Evolutionary conservation across 35 echinoderm and acorn worm genomes (phyloP), one percentile per base, ranked within the genome.

Genomic region (Holothuria glaberrima): DNA sequence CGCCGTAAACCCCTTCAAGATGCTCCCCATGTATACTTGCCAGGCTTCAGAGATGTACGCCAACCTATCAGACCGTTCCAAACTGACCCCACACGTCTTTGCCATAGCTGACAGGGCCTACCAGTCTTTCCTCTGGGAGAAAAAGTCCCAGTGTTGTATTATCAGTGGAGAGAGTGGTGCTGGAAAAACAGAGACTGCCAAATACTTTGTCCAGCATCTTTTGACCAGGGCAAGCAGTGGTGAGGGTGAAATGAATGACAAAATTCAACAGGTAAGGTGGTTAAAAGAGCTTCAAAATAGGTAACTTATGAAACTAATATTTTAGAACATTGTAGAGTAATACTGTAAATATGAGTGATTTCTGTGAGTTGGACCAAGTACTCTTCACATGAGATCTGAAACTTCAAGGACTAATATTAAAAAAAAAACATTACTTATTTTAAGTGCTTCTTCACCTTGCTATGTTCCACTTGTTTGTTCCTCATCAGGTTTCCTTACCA

Each of bases 101-200:
- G 93, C 92, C 19, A 45, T 99, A 0, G 91, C 97, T 12, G 97
- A 99, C 68, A 80, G 81, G 1, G 90, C 97, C 4, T 99, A 91
- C 83, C 91, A 94, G 78, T 79, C 91, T 0, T 52, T 95, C 30
- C 83, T 95, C 1, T 79, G 97, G 22, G 89, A 94, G 38, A 30
- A 77, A 12, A 31, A 59, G 57, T 89, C 97, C 1, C 97, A 99
- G 73, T 99, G 97, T 83, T 99, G 97, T 64, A 92, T 99, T 60
- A 95, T 99, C 78, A 99, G 97, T 28, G 97, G 97, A 7, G 97
- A 99, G 88, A 99, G 97, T 66, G 97, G 97, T 18, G 93, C 97
- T 0, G 97, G 97, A 0, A 99, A 99, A 73, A 99, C 97, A 3
- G 97, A 99, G 86, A 90, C 97, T 5, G 83, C 90, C 45, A 99